phyloP scores from a whole-genome alignment of 1,140 invertebrate species.

The Atopsyche davidsoni region DNA sequence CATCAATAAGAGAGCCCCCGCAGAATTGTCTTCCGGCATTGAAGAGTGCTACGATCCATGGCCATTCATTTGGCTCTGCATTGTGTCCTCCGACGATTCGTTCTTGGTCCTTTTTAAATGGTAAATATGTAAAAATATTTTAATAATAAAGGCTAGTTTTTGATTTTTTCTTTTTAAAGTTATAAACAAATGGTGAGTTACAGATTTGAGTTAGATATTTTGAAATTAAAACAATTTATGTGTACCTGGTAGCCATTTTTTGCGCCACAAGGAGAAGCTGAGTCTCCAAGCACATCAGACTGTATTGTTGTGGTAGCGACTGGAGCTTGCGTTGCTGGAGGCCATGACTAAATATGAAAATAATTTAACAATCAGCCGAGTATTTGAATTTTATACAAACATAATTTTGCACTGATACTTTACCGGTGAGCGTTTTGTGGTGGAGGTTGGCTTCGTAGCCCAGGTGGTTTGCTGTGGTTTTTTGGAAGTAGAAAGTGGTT shows the following conservation, averaged over 20 bases:
- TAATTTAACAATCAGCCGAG: neutral
- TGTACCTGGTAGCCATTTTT: constrained; percentile 60
- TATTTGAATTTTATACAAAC: neutral
- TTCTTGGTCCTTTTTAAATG: constrained; percentile 70
- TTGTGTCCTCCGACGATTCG: constrained; percentile 79
- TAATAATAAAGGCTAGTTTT: no score
- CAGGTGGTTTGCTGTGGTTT: constrained; percentile 39
- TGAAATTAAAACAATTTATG: constrained; percentile 7
- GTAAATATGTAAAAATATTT: no score
- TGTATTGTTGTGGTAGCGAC: constrained; percentile 29
- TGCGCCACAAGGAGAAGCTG: constrained; percentile 54
- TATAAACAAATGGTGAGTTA: no score
- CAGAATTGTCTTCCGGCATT: constrained; percentile 82
- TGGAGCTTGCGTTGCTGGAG: constrained; percentile 31
- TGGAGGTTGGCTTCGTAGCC: constrained; percentile 43
- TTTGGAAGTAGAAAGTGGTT: constrained; percentile 28
- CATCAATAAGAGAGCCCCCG: constrained; percentile 81
- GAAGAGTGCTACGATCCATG: constrained; percentile 79
- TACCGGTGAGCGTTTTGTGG: no score
- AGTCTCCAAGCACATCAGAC: constrained; percentile 31
- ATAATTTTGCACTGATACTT: no score
- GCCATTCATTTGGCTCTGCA: constrained; percentile 75
- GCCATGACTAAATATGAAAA: constrained; percentile 36
- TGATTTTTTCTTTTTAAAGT: no score
- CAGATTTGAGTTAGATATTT: no score